These are phyloP conservation scores for Lasaia peninsularis DNA, from an alignment of 1,140 invertebrate genomes.

Conservation along the genomic window DNA sequence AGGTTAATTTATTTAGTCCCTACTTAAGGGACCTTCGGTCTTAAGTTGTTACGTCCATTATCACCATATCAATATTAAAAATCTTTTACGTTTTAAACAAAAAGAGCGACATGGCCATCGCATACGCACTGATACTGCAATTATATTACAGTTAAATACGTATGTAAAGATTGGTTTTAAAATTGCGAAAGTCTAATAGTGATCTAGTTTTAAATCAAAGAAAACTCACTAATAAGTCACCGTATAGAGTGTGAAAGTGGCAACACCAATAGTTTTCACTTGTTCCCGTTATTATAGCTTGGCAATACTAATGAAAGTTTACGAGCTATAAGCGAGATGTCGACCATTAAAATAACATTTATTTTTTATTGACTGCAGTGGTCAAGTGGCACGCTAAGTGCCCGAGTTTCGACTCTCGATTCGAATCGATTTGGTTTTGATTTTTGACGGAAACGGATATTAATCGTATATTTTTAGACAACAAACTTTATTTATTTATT, in stretches of 20 bases:
- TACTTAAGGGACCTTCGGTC: too few species aligned
- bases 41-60: too few species aligned
- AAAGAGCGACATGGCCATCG: too few species aligned
- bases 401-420: too few species aligned
- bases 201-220: constrained; percentile 6
- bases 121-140: too few species aligned
- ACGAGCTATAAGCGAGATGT: not conserved
- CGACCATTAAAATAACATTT: constrained; percentile 6
- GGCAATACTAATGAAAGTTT: constrained; percentile 13
- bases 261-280: constrained; percentile 26
- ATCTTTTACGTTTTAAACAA: too few species aligned
- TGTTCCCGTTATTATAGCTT: constrained; percentile 20
- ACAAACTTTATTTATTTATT: too few species aligned
- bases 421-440: not conserved
- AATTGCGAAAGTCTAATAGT: not conserved
- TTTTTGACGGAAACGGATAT: not conserved
- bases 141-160: too few species aligned
- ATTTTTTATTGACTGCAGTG: not conserved
- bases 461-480: too few species aligned
- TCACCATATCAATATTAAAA: too few species aligned
- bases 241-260: constrained; percentile 32
- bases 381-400: too few species aligned
- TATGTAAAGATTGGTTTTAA: not conserved
- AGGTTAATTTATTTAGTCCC: too few species aligned
- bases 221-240: constrained; percentile 22